A percentile compares a stretch with the other conserved stretches of the same genome.
Evolutionary conservation across 2,797 vertebrate genomes (phyloP).

Genomic region (Lithobates sylvaticus): DNA sequence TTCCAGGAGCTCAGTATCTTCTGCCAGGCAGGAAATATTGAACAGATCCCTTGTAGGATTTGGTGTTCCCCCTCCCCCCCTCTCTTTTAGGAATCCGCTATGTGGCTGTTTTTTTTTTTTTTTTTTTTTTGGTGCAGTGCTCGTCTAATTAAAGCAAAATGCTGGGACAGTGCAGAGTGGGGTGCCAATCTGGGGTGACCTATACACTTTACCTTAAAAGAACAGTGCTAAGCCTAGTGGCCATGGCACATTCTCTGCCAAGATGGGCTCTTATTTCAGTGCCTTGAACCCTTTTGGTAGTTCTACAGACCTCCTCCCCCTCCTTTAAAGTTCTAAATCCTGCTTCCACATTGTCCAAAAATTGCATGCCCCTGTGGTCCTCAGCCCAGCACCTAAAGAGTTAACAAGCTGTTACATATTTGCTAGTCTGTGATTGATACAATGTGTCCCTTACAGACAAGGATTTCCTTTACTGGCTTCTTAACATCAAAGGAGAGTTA

Average conservation of each 20-base stretch:
- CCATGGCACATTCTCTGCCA: too few relatives aligned
- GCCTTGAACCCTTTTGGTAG: neutral
- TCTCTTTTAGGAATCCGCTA: conserved; percentile 33
- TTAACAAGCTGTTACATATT: neutral
- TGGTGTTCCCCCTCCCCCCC: neutral
- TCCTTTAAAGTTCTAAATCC: neutral
- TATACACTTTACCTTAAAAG: too few relatives aligned
- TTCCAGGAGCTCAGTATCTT: neutral
- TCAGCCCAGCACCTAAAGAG: neutral
- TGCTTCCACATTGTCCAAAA: neutral
- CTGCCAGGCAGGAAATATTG: conserved; percentile 14
- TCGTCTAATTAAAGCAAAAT: conserved; percentile 57
- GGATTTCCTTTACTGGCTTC: conserved; percentile 10
- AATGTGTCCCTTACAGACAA: conserved; percentile 6
- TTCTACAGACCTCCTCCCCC: neutral
- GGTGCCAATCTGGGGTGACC: neutral
- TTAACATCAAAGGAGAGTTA: neutral
- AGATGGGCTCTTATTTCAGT: too few relatives aligned
- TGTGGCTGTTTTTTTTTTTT: conserved; percentile 49
- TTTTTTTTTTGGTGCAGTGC: conserved; percentile 70
- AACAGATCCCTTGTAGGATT: conserved; percentile 44
- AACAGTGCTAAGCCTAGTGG: too few relatives aligned
- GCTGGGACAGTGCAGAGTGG: neutral
- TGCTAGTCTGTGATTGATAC: conserved; percentile 2
- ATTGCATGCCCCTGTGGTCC: neutral